Evolutionary conservation across 2,888 invertebrate species (phyloP), one percentile per base, ranked within the genome.

Genomic region (Dolomedes plantarius): DNA sequence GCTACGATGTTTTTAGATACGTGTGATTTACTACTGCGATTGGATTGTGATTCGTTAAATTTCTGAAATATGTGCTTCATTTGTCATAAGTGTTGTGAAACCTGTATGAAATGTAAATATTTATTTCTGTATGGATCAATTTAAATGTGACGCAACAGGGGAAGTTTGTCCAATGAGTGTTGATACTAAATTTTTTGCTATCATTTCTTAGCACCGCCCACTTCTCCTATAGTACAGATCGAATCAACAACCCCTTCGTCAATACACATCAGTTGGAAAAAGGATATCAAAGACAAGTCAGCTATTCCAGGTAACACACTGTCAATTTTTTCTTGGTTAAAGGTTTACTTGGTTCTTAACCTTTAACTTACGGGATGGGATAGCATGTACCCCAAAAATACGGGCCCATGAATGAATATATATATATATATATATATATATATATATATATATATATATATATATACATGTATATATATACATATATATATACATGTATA

Each of bases 151-250:
- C 31, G 2, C 23, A 27, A 19, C 11, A 69, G 27, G 28, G 19
- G 41, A 69, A 36, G 27, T 41, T 41, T 36, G 23, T 41, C 67
- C 65, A 76, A 77, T 56, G 73, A 76, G 46, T 72, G 67, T 85
- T 85, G 83, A 85, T 77, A 77, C 77, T 85, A 85, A 85, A 72
- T 77, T 77, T 85, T 77, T 85, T 85, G 50, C 83, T 85, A 31
- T 86, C 75, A 76, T 80, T 80, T 72, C 74, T 68, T 86, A 80
- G 88, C 88, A 56, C 89, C 89, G 27, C 89, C 89, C 27, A 89
- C 89, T 65, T 89, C 89, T 41, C 89, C 89, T 27, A 69, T 88
- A 56, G 68, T 89, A 27, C 80, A 87, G 62, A 82, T 89, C 6
- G 77, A 78, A 9, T 71, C 73, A 6, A 77, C 87, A 5, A 83